Conservation (phyloP, 2,113 vertebrate species). For the Sebastes schlegelii region DNA sequence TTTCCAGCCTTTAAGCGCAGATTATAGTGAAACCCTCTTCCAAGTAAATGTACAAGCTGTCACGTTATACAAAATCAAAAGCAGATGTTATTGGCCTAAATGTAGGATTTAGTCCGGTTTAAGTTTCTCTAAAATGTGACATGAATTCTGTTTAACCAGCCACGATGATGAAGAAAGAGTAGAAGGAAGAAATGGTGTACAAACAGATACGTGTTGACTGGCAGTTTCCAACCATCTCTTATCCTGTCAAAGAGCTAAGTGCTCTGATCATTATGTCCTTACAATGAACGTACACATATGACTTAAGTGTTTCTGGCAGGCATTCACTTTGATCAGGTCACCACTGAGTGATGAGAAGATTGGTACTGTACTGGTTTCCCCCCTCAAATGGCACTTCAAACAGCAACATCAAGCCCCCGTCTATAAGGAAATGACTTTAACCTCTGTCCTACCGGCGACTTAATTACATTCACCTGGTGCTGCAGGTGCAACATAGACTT, state of each 20-base stretch:
- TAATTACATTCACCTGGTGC: constrained; percentile 62
- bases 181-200: neutral
- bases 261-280: constrained; percentile 29
- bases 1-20: neutral
- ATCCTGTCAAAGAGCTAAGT: constrained; percentile 33
- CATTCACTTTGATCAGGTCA: constrained; percentile 58
- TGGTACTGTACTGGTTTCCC: constrained; percentile 35
- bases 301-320: constrained; percentile 42
- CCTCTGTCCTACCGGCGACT: constrained; percentile 9
- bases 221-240: constrained; percentile 27
- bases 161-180: constrained; percentile 7
- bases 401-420: constrained; percentile 43
- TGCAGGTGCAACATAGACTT: constrained; percentile 44
- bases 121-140: constrained; percentile 10
- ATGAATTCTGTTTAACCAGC: constrained; percentile 16
- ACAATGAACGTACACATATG: constrained; percentile 34
- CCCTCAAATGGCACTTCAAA: constrained; percentile 52
- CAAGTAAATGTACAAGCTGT: constrained; percentile 3
- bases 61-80: constrained; percentile 20
- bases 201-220: constrained; percentile 22
- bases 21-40: constrained; percentile 8
- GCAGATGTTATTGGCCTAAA: constrained; percentile 35
- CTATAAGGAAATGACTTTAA: constrained; percentile 62
- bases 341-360: constrained; percentile 57
- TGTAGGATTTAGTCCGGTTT: constrained; percentile 18